Percentiles rank a stretch among this genome's conserved stretches.
Conservation (phyloP, 2,113 vertebrate species). For the Amphilophus citrinellus region DNA sequence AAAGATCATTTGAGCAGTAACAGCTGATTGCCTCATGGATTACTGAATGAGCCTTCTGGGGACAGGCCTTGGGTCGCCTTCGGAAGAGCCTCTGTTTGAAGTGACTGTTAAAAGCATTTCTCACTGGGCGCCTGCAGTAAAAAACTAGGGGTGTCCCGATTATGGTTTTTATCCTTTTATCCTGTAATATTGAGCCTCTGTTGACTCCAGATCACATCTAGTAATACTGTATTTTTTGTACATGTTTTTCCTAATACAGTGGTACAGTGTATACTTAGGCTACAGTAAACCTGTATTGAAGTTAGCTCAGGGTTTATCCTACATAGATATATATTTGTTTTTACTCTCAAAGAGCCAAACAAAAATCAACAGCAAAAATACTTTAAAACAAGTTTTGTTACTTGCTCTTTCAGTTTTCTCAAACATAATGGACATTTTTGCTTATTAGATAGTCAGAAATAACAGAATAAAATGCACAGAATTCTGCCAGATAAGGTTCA, state of each 20-base stretch:
- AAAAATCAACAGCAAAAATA: no score
- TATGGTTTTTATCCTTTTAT: not conserved
- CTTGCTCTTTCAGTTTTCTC: rapidly evolving
- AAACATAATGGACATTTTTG: not conserved
- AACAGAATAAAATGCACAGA: not conserved
- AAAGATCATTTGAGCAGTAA: slow-evolving; percentile 79
- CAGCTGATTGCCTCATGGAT: slow-evolving; percentile 45
- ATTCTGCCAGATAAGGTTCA: no score
- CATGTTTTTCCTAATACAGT: not conserved
- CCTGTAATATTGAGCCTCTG: not conserved
- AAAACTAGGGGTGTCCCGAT: not conserved
- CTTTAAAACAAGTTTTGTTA: not conserved
- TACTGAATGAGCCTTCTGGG: not conserved
- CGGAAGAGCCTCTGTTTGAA: slow-evolving; percentile 23
- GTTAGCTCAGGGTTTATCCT: not conserved
- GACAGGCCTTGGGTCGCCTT: not conserved
- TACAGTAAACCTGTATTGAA: not conserved
- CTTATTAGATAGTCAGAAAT: not conserved
- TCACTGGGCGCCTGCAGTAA: not conserved
- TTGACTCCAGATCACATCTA: not conserved
- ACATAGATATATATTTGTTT: rapidly evolving
- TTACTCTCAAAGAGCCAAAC: no score
- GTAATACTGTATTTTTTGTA: not conserved
- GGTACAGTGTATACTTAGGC: not conserved
- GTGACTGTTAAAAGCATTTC: slow-evolving; percentile 13